A percentile compares a stretch with the other conserved stretches of the same genome.
These are phyloP conservation scores for Stichopus horrens DNA, from an alignment of 53 echinoderm and acorn worm genomes.

Conservation along the genomic window DNA sequence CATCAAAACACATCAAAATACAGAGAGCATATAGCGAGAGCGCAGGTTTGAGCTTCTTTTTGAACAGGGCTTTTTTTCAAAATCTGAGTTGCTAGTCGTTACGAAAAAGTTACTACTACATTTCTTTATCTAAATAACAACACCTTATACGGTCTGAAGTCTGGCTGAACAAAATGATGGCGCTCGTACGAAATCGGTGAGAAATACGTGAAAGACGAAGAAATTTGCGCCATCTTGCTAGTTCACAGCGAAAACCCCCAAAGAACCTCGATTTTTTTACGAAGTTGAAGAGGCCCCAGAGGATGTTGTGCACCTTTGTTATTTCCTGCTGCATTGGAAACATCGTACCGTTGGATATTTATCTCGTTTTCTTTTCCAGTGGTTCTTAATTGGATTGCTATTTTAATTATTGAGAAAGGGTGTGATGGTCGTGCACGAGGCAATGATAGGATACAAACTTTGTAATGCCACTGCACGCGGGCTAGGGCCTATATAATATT, in stretches of 20 bases:
- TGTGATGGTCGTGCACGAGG: slow-evolving; percentile 47
- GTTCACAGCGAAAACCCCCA: background rate
- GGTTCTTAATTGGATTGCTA: slow-evolving; percentile 5
- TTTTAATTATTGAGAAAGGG: slow-evolving; percentile 27
- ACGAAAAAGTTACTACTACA: too few species aligned
- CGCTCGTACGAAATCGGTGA: slow-evolving; percentile 37
- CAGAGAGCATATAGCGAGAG: too few species aligned
- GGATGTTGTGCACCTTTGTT: background rate
- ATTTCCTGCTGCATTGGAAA: background rate
- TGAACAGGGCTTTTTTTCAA: too few species aligned
- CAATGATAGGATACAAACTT: slow-evolving; percentile 38
- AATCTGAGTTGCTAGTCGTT: too few species aligned
- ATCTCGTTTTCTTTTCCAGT: background rate
- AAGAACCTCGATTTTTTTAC: background rate
- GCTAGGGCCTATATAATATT: slow-evolving; percentile 11
- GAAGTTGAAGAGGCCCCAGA: background rate
- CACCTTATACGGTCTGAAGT: slow-evolving; percentile 18
- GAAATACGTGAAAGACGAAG: slow-evolving; percentile 43
- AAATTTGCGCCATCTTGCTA: slow-evolving; percentile 82
- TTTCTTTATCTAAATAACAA: too few species aligned
- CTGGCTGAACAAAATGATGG: background rate
- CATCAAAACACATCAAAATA: too few species aligned
- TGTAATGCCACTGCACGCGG: slow-evolving; percentile 22
- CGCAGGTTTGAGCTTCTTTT: too few species aligned
- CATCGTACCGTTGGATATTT: background rate